Evolutionary conservation across 2,888 invertebrate species (phyloP).

Genomic region (Rotaria sp.): DNA sequence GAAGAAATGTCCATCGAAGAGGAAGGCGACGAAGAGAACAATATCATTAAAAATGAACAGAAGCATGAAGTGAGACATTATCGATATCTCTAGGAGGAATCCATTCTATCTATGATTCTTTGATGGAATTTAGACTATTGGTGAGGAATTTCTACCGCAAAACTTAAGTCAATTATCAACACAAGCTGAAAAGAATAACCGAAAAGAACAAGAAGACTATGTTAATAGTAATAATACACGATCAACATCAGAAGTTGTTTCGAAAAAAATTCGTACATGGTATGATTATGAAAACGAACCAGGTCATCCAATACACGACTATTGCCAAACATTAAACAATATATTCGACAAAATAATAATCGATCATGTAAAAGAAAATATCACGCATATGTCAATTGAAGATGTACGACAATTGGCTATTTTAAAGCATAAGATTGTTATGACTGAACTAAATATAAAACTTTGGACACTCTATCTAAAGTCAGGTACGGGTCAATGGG

Average conservation of each 20-base stretch:
- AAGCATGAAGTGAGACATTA: too few species aligned
- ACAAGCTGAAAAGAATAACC: background rate
- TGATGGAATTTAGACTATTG: background rate
- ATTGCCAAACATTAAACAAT: background rate
- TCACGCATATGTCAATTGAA: background rate
- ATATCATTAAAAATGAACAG: background rate
- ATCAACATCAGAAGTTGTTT: background rate
- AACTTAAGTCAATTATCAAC: background rate
- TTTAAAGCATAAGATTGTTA: background rate
- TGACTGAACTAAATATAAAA: background rate
- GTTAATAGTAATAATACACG: background rate
- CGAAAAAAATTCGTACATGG: background rate
- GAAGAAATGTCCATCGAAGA: background rate
- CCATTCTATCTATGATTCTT: background rate
- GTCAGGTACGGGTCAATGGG: background rate
- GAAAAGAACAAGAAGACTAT: background rate
- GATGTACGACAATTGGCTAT: background rate
- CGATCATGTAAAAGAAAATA: background rate
- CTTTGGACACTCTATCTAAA: background rate
- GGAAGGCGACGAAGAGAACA: background rate
- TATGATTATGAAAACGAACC: background rate
- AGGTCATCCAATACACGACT: background rate
- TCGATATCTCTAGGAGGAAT: rapidly evolving
- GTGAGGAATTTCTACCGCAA: background rate
- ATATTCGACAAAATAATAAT: background rate